Conservation (phyloP, 1,140 invertebrate genomes). For the Trachymyrmex septentrionalis region DNA sequence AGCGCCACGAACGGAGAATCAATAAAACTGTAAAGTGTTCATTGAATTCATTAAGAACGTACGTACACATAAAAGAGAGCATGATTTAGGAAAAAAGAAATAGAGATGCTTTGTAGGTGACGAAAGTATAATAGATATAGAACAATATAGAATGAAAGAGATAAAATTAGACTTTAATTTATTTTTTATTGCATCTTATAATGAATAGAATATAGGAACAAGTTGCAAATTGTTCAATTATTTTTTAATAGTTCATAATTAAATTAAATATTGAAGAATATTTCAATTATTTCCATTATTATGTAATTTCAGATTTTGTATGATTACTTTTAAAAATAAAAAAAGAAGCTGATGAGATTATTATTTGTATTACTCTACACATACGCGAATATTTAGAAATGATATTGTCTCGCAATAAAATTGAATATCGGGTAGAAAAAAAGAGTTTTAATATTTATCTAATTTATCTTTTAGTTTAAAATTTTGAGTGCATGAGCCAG, state of each 20-base stretch:
- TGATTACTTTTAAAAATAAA: background rate
- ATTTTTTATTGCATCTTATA: background rate
- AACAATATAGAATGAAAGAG: background rate
- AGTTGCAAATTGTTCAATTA: slow-evolving; percentile 2
- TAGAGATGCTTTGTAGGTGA: slow-evolving; percentile 4
- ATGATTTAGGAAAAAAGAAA: slow-evolving; percentile 22
- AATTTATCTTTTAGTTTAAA: too few species aligned
- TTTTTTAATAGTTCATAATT: slow-evolving; percentile 13
- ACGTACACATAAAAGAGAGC: background rate
- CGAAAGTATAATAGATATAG: background rate
- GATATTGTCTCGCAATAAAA: background rate
- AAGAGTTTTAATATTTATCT: slow-evolving; percentile 19
- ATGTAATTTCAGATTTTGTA: background rate
- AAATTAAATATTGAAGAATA: background rate
- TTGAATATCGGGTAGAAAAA: background rate
- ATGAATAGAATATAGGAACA: background rate
- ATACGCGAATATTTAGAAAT: background rate
- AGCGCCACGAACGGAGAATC: slow-evolving; percentile 69
- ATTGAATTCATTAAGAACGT: slow-evolving; percentile 71
- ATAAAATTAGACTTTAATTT: background rate
- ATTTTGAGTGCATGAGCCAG: background rate
- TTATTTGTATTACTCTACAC: background rate
- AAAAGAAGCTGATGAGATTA: background rate
- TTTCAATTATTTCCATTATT: background rate
- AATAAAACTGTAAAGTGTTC: slow-evolving; percentile 70